Evolutionary conservation across 2,113 vertebrate genomes (phyloP), one percentile per base, ranked within the genome.

Genomic region (Tylochromis polylepis): DNA sequence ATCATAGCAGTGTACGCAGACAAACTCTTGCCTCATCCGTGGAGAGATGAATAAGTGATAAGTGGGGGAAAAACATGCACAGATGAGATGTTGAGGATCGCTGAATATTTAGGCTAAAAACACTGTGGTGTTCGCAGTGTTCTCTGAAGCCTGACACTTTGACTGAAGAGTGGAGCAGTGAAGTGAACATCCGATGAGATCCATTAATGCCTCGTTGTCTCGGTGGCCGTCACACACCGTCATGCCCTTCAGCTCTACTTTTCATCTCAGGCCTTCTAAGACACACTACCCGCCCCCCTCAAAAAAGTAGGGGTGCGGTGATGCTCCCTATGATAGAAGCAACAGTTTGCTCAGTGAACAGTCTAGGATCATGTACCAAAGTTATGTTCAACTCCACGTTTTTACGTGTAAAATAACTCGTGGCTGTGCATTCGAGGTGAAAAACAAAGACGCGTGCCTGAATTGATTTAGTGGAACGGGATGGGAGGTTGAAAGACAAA

Each of bases 321-420:
- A 62, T 82, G 83, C 85, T 91, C 83, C 57, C 6, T 75, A 90
- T 87, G 78, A 92, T 22, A 16, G 90, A 86, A 93, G 95, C 95
- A 96, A 96, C 95, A 96, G 95, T 96, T 96, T 95, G 94, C 89
- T 86, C 91, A 85, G 75, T 79, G 86, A 90, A 49, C 85, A 85
- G 83, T 60, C 84, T 86, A 59, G 56, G 46, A 84, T 84, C 81
- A 57, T 88, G 92, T 81, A 72, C 55, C 72, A 83, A 94, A 94
- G 82, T 95, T 92, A 6, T n/a, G 55, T 8, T 87, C 20, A 92
- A 90, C 86, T 93, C 81, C 65, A 41, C 4, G 18, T 67, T 51
- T 83, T 41, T 75, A 59, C 51, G 24, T 24, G 24, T 41, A 16
- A 51, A 81, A 89, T 11, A 14, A 87, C 49, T 58, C 75, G 7